phyloP scores from a whole-genome alignment of 2,888 invertebrate species.

The Sarcophaga carnaria region DNA sequence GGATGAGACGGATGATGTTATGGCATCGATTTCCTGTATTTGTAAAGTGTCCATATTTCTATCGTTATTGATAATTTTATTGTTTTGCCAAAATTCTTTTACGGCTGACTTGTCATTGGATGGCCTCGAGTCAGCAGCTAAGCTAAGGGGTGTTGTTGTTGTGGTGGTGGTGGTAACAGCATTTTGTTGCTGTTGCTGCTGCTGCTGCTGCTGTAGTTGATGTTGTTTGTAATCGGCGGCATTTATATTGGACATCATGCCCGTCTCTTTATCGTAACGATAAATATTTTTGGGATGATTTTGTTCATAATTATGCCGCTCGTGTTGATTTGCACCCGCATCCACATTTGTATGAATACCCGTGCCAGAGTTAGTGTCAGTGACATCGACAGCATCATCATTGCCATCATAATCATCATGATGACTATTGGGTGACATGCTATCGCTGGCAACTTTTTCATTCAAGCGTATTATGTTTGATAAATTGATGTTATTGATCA shows the following conservation, averaged over 20 bases:
- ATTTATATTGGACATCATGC: conserved; percentile 56
- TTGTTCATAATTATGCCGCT: conserved; percentile 75
- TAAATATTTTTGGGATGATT: conserved; percentile 80
- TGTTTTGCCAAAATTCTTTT: conserved; percentile 71
- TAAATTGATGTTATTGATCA: conserved; percentile 81
- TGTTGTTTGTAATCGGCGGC: conserved; percentile 21
- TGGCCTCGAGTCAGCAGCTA: conserved; percentile 38
- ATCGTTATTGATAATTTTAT: conserved; percentile 61
- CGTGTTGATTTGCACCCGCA: not conserved
- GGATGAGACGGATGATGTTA: conserved; percentile 3
- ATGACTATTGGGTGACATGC: conserved; percentile 75
- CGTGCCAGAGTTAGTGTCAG: not conserved
- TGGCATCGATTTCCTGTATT: conserved; percentile 63
- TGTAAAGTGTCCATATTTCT: conserved; percentile 61
- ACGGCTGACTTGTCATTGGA: conserved; percentile 70
- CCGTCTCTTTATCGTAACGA: conserved; percentile 71
- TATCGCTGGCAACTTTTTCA: conserved; percentile 81
- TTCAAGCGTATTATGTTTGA: conserved; percentile 80
- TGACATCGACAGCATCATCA: conserved; percentile 66
- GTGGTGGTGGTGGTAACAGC: not conserved
- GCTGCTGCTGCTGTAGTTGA: conserved; percentile 10
- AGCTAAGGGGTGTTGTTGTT: not conserved
- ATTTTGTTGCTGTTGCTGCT: not conserved
- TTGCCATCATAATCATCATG: conserved; percentile 57
- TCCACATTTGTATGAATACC: not conserved